Base-by-base conservation (phyloP, 2,888 invertebrate species). In the Tinea trinotella region DNA sequence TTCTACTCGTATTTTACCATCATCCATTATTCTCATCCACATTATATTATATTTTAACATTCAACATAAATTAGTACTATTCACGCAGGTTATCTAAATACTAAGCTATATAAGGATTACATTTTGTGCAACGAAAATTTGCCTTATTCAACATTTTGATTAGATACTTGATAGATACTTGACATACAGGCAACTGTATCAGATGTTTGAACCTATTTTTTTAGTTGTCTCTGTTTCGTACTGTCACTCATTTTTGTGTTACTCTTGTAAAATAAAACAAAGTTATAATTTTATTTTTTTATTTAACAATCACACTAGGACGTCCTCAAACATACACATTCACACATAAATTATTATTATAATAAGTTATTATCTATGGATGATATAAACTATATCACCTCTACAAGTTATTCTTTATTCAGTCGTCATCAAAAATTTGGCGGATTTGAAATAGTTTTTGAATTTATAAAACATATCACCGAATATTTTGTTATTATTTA, bases 241-340 rank as follows among this genome's bases (percentile, higher is more conserved):
- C n/a, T n/a, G n/a, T n/a, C n/a, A n/a, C n/a, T n/a, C n/a, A 24
- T 9, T 24, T 24, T 24, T 7, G 6, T 24, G 9, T 24, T 24
- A 24, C 24, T 24, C 56, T 56, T n/a, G 15, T 53, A 59, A 63
- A 59, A 56, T 59, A 56, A 50, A 57, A 59, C 57, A 57, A 57
- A 61, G 52, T 57, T 59, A 61, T 59, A 63, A 40, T 57, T 56
- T 52, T 64, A 66, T 64, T 67, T 69, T 70, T 78, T 78, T 77
- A 77, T 72, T 80, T 75, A 71, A 77, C 76, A 76, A 74, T 61
- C 84, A 84, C 68, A 73, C 85, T 82, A 84, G 85, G 85, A 85
- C 85, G 85, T 85, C 85, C 85, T 77, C 83, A 85, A 68, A 67
- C 83, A 84, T 64, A 64, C 76, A 81, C 76, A 76, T 44, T 53